Evolutionary conservation across 2,797 vertebrate genomes (phyloP), one percentile per base, ranked within the genome.

Genomic region (Platalea minor): DNA sequence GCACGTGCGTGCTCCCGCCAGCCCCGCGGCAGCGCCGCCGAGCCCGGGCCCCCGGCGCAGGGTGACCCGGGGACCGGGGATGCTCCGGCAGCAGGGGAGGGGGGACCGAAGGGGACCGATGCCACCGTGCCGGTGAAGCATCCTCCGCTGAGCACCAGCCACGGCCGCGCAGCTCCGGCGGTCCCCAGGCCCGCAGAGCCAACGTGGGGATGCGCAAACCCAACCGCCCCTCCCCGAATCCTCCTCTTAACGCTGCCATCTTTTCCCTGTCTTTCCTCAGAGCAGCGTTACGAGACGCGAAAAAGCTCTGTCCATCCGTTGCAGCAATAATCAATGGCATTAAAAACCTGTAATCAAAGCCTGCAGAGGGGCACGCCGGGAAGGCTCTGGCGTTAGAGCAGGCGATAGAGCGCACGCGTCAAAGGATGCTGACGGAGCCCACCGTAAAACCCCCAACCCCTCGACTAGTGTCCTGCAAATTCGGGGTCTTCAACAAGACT

Each of bases 161-260:
- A 51, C 4, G 12, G 61, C 76, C 37, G 76, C 65, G 45, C 0
- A 2, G 68, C 37, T 29, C 73, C 5, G 51, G 45, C 10, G 4
- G 46, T 63, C 17, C 63, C 51, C 50, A 31, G 73, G 65, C 74
- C 50, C 0, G 0, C 0, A 5, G 45, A 7, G 3, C 41, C 21
- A 4, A 1, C 0, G 1, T 3, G 0, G 7, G 72, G 59, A 85
- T 19, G 56, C 1, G 2, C 80, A 35, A 63, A 25, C n/a, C 69
- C 4, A 90, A 51, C 17, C 9, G 24, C 16, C 16, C 35, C 82
- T 81, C 74, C 78, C 70, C 2, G 10, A 43, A 15, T 5, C 64
- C 74, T 61, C 48, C 31, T 26, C 41, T 2, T 0, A 1, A 14
- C 0, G 2, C 80, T 68, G 77, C 50, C 64, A 39, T 18, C 60